Base-by-base conservation (phyloP, 2,888 invertebrate genomes). In the Orchestes rusci region DNA sequence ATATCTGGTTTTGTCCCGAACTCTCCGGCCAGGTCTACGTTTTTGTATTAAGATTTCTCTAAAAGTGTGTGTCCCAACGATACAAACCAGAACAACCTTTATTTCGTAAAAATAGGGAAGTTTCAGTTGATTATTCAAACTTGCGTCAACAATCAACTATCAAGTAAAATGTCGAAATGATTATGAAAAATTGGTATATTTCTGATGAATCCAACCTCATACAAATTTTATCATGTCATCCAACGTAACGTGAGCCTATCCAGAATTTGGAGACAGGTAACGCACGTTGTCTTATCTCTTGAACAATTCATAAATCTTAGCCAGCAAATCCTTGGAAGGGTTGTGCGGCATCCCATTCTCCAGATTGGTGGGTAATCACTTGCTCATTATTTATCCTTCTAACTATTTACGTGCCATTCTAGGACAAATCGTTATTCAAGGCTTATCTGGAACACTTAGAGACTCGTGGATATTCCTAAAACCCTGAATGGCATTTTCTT, bases 221-320 rank as follows among this genome's bases (percentile, higher is more conserved):
- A n/a, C n/a, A n/a, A n/a, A n/a, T n/a, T n/a, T n/a, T n/a, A n/a
- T n/a, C n/a, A n/a, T n/a, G n/a, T n/a, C n/a, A n/a, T 28, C 27
- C 27, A 37, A 37, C 37, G 29, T 12, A 15, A 30, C 29, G 29
- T 39, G n/a, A n/a, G n/a, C n/a, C n/a, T n/a, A n/a, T 27, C n/a
- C n/a, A n/a, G n/a, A n/a, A 35, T 30, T 35, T 40, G 34, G 59
- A 61, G 63, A 62, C 63, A 64, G 62, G 63, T 62, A 61, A 59
- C 62, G 62, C 61, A 56, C 62, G 63, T 59, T 55, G 59, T 61
- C 61, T 65, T 64, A 67, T 65, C 67, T 60, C 55, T 59, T 62
- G 62, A 66, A 67, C 66, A 66, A 67, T 67, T 67, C 65, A 67
- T 66, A 63, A 67, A 64, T 66, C 54, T 63, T 62, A 43, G 35